Conservation (phyloP, 2,888 invertebrate genomes). For the Osedax fenrisi region DNA sequence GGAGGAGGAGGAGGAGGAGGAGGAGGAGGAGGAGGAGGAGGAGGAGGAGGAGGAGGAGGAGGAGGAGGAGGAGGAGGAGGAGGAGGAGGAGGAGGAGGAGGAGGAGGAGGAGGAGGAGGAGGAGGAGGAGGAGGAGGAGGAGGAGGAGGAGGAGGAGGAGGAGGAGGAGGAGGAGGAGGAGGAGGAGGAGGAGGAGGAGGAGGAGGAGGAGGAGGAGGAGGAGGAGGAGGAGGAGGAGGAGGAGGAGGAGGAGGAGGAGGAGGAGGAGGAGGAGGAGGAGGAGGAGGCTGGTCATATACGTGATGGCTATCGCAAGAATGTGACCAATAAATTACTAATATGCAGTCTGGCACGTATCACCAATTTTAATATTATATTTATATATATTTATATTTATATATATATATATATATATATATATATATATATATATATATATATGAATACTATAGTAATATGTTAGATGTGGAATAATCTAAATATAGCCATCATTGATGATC, state of each 20-base stretch:
- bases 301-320: background rate
- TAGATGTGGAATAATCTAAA: no score
- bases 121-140: constrained; percentile 8
- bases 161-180: background rate
- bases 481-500: no score
- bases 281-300: background rate
- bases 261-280: constrained; percentile 10
- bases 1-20: constrained; percentile 5
- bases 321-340: background rate
- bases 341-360: background rate
- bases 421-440: no score
- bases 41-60: background rate
- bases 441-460: no score
- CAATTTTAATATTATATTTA: no score
- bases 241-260: constrained; percentile 2
- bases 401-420: no score
- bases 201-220: constrained; percentile 6
- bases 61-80: background rate
- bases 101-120: background rate
- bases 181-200: background rate
- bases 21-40: background rate
- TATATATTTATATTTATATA: no score
- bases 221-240: constrained; percentile 1
- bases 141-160: constrained; percentile 1
- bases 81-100: constrained; percentile 1